A percentile compares a stretch with the other conserved stretches of the same genome.
Conservation (phyloP, 1,140 invertebrate genomes). For the Daktulosphaira vitifoliae region DNA sequence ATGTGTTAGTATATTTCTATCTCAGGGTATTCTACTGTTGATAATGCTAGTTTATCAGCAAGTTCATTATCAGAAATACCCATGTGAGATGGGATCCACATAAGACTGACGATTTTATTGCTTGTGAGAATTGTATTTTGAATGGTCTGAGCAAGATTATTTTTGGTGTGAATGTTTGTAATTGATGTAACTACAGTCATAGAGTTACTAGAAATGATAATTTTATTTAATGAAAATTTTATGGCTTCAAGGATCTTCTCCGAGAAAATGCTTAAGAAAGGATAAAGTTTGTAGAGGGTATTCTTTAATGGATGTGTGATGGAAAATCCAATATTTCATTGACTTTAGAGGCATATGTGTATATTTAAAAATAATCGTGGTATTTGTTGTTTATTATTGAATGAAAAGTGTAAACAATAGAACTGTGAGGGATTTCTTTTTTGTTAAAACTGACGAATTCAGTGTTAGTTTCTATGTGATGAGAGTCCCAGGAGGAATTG, state of each 20-base stretch:
- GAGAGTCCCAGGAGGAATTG: not conserved
- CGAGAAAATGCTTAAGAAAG: not conserved
- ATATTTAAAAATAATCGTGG: not conserved
- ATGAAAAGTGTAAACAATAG: not conserved
- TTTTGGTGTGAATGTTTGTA: not conserved
- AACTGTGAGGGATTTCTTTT: not conserved
- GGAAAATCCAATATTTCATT: not conserved
- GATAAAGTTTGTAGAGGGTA: not conserved
- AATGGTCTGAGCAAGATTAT: not conserved
- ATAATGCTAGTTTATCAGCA: slow-evolving; percentile 30
- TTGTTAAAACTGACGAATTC: not conserved
- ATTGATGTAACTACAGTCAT: not conserved
- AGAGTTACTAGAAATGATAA: not conserved
- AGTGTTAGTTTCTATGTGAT: not conserved
- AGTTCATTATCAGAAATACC: not conserved
- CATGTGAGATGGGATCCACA: not conserved
- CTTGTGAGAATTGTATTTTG: not conserved
- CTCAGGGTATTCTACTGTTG: not conserved
- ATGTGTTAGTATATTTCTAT: not conserved
- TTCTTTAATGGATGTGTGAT: not conserved
- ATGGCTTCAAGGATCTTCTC: not conserved
- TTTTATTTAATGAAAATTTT: not conserved
- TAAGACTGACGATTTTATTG: not conserved
- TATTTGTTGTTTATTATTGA: not conserved
- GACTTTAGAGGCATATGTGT: not conserved